Evolutionary conservation across 2,888 invertebrate genomes (phyloP), one percentile per base, ranked within the genome.

Genomic region (Anodontia alba): DNA sequence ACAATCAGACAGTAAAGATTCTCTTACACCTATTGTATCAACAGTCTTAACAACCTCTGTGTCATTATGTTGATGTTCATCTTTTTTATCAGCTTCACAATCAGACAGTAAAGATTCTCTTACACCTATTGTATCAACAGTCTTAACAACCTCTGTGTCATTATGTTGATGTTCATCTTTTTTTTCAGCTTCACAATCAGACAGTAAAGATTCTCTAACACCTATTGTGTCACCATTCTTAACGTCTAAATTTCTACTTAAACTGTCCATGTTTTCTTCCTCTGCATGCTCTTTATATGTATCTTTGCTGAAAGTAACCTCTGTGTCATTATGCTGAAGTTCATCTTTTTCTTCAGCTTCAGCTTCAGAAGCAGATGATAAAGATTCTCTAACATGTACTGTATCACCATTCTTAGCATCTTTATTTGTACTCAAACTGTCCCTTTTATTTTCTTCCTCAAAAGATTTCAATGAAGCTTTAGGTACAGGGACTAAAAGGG

Each of bases 401-500:
- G 49, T 20, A 49, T 17, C 17, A 10, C 3, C 49, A 49, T 49
- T 20, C 3, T 15, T 49, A 20, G 49, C 49, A 10, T 49, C 49
- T 20, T 49, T 20, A 8, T 20, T 49, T 15, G n/a, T 20, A 20
- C 3, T 49, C n/a, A 49, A 5, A 49, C 29, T 57, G 7, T 23
- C 57, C 3, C 2, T 26, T 31, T 62, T 15, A 17, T 3, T 33
- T 33, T 62, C 29, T 17, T 57, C 57, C 29, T 57, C 29, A 57
- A 57, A 57, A 26, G 57, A 26, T 26, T 57, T 26, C 29, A 57
- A 17, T 3, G 73, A 42, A 46, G 31, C 33, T 57, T 74, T 73
- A 29, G 88, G 88, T 43, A 89, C 78, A 10, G 90, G 88, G 17
- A 88, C 74, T 17, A 92, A 75, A n/a, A 93, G 79, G 10, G 88